Base-by-base conservation (phyloP, 2,888 invertebrate genomes). In the Horisme vitalbata region DNA sequence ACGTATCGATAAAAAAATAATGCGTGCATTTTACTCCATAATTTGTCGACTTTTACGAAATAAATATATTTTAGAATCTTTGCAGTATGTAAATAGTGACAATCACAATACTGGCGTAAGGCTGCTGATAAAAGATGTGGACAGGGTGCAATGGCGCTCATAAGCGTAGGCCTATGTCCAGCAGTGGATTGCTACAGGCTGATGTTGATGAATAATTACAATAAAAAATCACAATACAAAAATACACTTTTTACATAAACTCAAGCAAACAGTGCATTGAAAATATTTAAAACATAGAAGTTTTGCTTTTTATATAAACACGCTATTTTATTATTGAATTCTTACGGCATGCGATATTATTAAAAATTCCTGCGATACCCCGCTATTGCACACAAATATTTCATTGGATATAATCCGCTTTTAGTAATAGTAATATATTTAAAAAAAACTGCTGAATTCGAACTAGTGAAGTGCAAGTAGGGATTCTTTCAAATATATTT, bases 321-420 rank as follows among this genome's bases (percentile, higher is more conserved):
- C 11, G 31, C n/a, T 39, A 14, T 12, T 18, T 31, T 11, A 27
- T 27, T 20, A 27, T 27, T 20, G 33, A 26, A 39, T 31, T 24
- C n/a, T n/a, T 31, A 24, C 18, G 18, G 35, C 12, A 30, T 30
- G 18, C 31, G 26, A 36, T 44, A 36, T 31, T 30, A 36, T 36
- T 28, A 36, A 36, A 41, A 44, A 44, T 36, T 36, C 24, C 36
- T 26, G 31, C 36, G 31, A 36, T 36, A 34, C 6, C 18, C 18
- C 32, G 24, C 41, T 41, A 39, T 44, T 52, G 28, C 46, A 13
- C 26, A 26, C 14, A 44, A 38, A 23, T 43, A 46, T 43, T 44
- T 37, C 36, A 47, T 39, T 51, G 26, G 18, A 36, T 34, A 7
- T 30, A 43, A 43, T 35, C 15, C 11, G 28, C 28, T 30, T 34